Base-by-base conservation (phyloP, 2,888 invertebrate genomes). In the Ophion costatus region DNA sequence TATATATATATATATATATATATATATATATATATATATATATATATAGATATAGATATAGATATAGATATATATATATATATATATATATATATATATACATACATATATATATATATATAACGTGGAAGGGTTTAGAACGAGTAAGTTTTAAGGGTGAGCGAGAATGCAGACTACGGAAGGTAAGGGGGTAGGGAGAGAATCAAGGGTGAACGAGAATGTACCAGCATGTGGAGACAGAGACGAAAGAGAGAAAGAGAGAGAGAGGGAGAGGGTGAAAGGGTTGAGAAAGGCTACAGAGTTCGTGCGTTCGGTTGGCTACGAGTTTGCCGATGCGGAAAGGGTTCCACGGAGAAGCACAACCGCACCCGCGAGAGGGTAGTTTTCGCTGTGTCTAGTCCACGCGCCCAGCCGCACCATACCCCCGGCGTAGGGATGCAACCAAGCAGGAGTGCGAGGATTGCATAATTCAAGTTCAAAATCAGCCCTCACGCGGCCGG, bases 391-490 rank as follows among this genome's bases (percentile, higher is more conserved):
- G 80, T 77, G 85, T 77, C 82, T 82, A 63, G 71, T 82, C 73
- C 77, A 3, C 14, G 11, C 14, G 29, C 59, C 11, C 77, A 80
- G 45, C 24, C 45, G 2, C 80, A 64, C 29, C 74, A 45, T 74
- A 22, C 56, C 45, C 59, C 74, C 20, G 9, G 33, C 66, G 51
- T 33, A 69, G 66, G 59, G 67, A 59, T 61, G 61, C 29, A 42
- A 63, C 61, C 70, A 38, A 61, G n/a, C 17, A 51, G 22, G 59
- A 24, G 29, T 42, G 29, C 57, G 79, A 80, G 82, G 74, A 85
- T 61, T 85, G 85, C 85, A 85, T 85, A 85, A 85, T 85, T 85
- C 85, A 82, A 85, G 85, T 85, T 85, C 85, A 85, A 85, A 85
- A 82, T 82, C 85, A 80, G 85, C 82, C 83, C 63, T 70, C 69